Evolutionary conservation across 2,113 vertebrate genomes (phyloP).

Genomic region (Suricata suricatta): DNA sequence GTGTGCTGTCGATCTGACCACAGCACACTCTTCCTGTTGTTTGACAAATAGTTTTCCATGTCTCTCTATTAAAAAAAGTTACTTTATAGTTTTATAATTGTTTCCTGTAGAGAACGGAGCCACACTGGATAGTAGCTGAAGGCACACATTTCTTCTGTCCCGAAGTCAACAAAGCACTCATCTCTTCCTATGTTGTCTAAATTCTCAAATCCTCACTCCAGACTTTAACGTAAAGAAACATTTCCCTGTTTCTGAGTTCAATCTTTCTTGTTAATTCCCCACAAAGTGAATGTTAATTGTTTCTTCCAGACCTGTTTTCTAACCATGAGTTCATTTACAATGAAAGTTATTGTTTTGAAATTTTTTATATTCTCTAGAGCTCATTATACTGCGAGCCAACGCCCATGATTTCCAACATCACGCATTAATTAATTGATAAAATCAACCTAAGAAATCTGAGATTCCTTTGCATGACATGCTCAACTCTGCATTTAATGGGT

Average conservation of each 20-base stretch:
- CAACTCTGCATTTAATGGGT: neutral
- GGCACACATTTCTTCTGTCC: neutral
- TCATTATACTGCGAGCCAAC: neutral
- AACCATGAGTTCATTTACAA: neutral
- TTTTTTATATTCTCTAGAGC: neutral
- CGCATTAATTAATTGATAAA: neutral
- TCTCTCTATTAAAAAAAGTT: neutral
- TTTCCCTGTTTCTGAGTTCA: neutral
- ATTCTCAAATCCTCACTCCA: neutral
- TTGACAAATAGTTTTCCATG: neutral
- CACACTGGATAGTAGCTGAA: neutral
- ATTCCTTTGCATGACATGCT: neutral
- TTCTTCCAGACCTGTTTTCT: constrained; percentile 35
- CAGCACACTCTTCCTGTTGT: neutral
- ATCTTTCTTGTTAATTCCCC: neutral
- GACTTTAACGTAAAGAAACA: neutral
- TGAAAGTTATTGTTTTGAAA: neutral
- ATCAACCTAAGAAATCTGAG: constrained; percentile 22
- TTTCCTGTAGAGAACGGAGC: neutral
- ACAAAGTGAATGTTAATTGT: neutral
- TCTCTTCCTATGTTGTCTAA: neutral
- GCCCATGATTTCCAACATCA: neutral
- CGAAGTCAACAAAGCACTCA: neutral
- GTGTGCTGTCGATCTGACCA: neutral
- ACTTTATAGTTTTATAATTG: neutral